These are phyloP conservation scores for Neotoma lepida DNA, from an alignment of 2,113 vertebrate genomes.

Conservation along the genomic window DNA sequence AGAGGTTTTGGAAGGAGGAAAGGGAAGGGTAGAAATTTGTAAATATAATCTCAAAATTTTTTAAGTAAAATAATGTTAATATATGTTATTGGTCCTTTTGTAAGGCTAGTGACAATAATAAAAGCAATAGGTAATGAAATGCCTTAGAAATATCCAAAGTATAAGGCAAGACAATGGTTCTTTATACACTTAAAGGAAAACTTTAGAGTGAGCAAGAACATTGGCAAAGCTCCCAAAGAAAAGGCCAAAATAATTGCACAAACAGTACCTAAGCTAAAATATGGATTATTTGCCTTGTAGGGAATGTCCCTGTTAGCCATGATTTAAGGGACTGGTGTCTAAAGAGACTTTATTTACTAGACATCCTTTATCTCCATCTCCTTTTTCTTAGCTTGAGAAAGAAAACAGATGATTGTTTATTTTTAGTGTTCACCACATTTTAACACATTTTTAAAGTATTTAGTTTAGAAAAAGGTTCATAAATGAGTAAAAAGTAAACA, in stretches of 20 bases:
- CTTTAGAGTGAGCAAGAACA: conserved; percentile 23
- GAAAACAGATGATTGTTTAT: background rate
- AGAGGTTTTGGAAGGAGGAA: background rate
- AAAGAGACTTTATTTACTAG: conserved; percentile 55
- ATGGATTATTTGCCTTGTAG: conserved; percentile 43
- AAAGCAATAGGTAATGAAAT: conserved; percentile 19
- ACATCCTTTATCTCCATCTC: conserved; percentile 19
- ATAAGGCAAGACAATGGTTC: background rate
- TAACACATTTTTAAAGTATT: background rate
- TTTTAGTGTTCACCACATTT: background rate
- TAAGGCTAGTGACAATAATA: conserved; percentile 36
- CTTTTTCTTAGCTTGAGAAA: background rate
- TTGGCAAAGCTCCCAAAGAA: conserved; percentile 24
- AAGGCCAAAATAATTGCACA: conserved; percentile 51
- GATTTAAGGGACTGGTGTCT: background rate
- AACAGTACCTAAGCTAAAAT: conserved; percentile 7
- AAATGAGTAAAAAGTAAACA: background rate
- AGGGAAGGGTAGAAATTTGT: background rate
- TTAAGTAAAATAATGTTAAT: background rate
- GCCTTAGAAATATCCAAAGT: conserved; percentile 40
- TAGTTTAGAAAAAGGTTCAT: background rate
- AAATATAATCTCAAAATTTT: background rate
- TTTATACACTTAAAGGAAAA: conserved; percentile 1
- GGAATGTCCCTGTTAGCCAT: conserved; percentile 16
- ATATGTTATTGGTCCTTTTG: conserved; percentile 3